Base-by-base conservation (phyloP, 2,888 invertebrate species). In the Andrena bicolor region DNA sequence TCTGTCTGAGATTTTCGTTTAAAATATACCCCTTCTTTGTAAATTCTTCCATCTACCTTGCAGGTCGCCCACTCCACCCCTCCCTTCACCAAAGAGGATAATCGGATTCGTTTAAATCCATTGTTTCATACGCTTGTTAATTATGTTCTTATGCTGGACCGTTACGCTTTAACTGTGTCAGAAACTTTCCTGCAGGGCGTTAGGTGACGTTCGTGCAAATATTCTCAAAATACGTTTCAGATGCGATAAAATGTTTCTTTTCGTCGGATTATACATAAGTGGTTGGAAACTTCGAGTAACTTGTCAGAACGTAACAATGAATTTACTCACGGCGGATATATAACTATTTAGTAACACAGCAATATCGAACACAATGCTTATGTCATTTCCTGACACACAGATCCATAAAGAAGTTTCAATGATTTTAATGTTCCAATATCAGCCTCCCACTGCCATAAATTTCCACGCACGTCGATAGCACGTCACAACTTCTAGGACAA, bases 1-100 rank as follows among this genome's bases (percentile, higher is more conserved):
- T 83, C 48, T 0, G 89, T 88, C 0, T 92, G 85, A 13, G 58
- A 75, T 30, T 83, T 72, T 0, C 74, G 69, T 0, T 0, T 3
- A 68, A 93, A 92, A 26, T 66, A 64, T 53, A 92, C 84, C 1
- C 91, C 91, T 0, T 90, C 91, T 4, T 16, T 60, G 58, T 91
- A 92, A 4, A 71, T 83, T 79, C 86, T 84, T 4, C 90, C 93
- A 10, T 91, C 82, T 28, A 92, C 91, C 20, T 79, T 53, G 60
- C 93, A 92, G 0, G 72, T 88, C 3, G 88, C 35, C 73, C 70
- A 75, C 1, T 90, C 84, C 28, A 88, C 85, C 0, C 75, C 69
- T 83, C 82, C 87, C 6, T 90, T 61, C 30, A 86, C 91, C 92
- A 20, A 6, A 80, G 49, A 32, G 64, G 16, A 41, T 35, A 64